Conservation (phyloP, 2,113 vertebrate species). For the Cavia aperea region DNA sequence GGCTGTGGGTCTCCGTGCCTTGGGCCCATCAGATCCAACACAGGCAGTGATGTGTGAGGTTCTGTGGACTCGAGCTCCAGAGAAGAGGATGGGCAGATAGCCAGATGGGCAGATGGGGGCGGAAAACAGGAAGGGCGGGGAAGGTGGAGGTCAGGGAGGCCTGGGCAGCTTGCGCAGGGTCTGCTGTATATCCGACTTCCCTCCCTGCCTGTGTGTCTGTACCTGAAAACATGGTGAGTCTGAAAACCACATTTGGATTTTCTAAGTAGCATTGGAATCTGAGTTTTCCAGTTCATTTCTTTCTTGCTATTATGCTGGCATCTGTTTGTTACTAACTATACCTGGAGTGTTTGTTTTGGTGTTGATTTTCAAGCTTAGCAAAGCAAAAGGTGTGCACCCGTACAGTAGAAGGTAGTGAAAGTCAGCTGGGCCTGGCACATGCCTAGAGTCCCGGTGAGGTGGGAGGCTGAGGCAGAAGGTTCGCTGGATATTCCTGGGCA, state of each 20-base stretch:
- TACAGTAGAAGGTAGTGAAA: neutral
- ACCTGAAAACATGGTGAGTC: neutral
- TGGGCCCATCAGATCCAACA: neutral
- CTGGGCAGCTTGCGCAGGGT: neutral
- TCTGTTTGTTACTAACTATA: neutral
- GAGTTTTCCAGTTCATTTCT: neutral
- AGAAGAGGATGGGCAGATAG: slow-evolving; percentile 5
- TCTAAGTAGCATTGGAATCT: neutral
- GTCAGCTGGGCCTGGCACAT: neutral
- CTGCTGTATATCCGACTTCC: neutral
- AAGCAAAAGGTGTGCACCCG: neutral
- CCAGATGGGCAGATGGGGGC: neutral
- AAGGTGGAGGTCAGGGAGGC: neutral
- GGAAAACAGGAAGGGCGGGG: neutral
- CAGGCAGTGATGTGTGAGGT: neutral
- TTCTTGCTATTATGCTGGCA: neutral
- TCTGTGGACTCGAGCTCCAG: neutral
- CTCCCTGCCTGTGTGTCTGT: neutral
- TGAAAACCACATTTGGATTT: neutral
- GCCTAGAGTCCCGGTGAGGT: neutral
- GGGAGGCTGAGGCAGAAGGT: neutral
- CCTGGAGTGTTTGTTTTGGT: neutral
- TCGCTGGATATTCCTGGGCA: neutral
- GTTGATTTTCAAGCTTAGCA: neutral
- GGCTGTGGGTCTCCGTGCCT: neutral